Evolutionary conservation across 2,113 vertebrate genomes (phyloP), one percentile per base, ranked within the genome.

Genomic region (Actenoides hombroni): DNA sequence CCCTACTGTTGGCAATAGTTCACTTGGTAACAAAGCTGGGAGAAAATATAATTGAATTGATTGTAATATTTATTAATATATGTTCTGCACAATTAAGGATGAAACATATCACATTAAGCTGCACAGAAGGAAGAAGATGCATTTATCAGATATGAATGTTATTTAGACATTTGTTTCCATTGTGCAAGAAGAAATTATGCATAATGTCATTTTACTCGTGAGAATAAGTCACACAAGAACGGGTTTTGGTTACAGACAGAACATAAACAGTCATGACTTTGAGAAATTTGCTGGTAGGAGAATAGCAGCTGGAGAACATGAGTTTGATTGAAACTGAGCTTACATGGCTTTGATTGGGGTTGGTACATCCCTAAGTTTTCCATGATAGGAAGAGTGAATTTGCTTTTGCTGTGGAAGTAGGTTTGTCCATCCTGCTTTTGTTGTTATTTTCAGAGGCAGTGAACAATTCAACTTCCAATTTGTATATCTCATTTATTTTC

Each of bases 91-190:
- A 74, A 54, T 92, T 92, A 78, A 53, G 56, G 64, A 60, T 37
- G 15, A 39, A 40, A 6, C 24, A 31, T 84, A 40, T 68, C 53
- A 56, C 51, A 86, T 8, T 81, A 56, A 90, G 24, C 42, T 75
- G 60, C 69, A 88, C 39, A 71, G 79, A 81, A 95, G 57, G 46
- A 83, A 90, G n/a, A 91, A 65, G 39, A 78, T 65, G 10, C 13
- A n/a, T 94, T 68, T 90, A 59, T 90, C 59, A 61, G 57, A 85
- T 76, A 23, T 44, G 40, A 88, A 40, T 78, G 13, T 94, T 94
- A 89, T 68, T 92, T 83, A 81, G 79, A 77, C 78, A 77, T 67
- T 95, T 96, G 60, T 86, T 94, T 91, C 46, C n/a, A 76, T 65
- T 82, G 26, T 92, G 63, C 49, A 82, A 83, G 82, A 73, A 93